Percentiles rank a stretch among this genome's conserved stretches.
phyloP scores from a whole-genome alignment of 2,888 invertebrate genomes.

The Rapana venosa region DNA sequence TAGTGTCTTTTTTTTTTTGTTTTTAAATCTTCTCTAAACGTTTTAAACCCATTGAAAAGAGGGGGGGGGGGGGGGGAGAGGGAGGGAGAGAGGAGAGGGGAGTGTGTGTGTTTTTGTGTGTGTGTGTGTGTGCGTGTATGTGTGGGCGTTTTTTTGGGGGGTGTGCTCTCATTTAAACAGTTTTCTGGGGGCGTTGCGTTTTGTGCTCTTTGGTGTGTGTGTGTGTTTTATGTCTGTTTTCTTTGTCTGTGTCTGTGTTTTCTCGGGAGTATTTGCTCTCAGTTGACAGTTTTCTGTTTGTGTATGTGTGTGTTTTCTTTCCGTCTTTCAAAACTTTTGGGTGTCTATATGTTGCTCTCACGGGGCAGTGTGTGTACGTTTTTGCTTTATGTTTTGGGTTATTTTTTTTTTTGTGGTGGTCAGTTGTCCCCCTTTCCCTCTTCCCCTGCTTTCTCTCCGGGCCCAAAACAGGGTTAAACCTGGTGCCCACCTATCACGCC shows the following conservation, averaged over 20 bases:
- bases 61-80: too few relatives aligned
- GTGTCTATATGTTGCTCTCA: neutral
- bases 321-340: neutral
- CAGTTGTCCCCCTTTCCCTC: constrained; percentile 21
- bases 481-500: constrained; percentile 43
- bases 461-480: constrained; percentile 38
- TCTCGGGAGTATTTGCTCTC: neutral
- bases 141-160: too few relatives aligned
- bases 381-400: neutral
- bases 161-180: too few relatives aligned
- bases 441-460: constrained; percentile 38
- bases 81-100: too few relatives aligned
- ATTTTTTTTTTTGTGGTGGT: neutral
- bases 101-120: too few relatives aligned
- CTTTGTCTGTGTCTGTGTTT: neutral
- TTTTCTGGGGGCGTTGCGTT: too few relatives aligned
- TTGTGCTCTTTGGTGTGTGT: too few relatives aligned
- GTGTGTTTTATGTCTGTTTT: neutral
- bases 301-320: neutral
- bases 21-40: too few relatives aligned
- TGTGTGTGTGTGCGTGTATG: too few relatives aligned
- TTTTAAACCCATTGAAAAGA: too few relatives aligned
- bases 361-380: neutral
- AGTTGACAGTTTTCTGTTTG: too few relatives aligned
- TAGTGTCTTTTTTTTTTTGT: too few relatives aligned